These are phyloP conservation scores for Labrus mixtus DNA, from an alignment of 2,113 vertebrate genomes.

Conservation along the genomic window DNA sequence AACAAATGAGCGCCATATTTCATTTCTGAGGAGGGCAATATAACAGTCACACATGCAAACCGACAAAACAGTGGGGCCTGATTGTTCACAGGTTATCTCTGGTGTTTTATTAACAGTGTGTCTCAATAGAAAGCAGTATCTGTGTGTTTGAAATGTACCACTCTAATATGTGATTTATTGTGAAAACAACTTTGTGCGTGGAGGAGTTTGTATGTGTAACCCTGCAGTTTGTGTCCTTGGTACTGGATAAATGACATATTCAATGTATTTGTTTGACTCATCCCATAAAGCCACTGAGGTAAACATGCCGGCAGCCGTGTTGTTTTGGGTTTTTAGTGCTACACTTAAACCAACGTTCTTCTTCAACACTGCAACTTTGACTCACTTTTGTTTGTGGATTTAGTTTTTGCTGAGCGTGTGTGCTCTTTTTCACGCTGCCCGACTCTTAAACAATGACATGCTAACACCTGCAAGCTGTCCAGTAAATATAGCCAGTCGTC, in stretches of 20 bases:
- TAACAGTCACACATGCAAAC: neutral
- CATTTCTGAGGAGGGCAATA: neutral
- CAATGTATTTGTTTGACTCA: too few species aligned
- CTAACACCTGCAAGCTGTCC: conserved; percentile 18
- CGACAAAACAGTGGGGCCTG: neutral
- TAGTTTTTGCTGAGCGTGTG: conserved; percentile 25
- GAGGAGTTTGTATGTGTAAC: too few species aligned
- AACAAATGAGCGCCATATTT: neutral
- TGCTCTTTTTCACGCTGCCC: conserved; percentile 20
- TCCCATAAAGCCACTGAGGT: neutral
- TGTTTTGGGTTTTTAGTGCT: too few species aligned
- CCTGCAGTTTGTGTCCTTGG: too few species aligned
- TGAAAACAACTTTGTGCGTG: too few species aligned
- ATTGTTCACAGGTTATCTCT: neutral
- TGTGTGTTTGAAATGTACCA: neutral
- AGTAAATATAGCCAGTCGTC: neutral
- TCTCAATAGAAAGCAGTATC: neutral
- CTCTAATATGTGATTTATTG: too few species aligned
- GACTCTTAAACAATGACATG: conserved; percentile 7
- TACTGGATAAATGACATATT: too few species aligned
- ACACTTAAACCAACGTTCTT: neutral
- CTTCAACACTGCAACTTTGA: neutral
- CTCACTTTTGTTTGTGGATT: neutral
- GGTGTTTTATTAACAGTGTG: neutral
- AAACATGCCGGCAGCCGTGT: too few species aligned